Conservation (phyloP, 2,888 invertebrate genomes). For the Lumbricus terrestris region DNA sequence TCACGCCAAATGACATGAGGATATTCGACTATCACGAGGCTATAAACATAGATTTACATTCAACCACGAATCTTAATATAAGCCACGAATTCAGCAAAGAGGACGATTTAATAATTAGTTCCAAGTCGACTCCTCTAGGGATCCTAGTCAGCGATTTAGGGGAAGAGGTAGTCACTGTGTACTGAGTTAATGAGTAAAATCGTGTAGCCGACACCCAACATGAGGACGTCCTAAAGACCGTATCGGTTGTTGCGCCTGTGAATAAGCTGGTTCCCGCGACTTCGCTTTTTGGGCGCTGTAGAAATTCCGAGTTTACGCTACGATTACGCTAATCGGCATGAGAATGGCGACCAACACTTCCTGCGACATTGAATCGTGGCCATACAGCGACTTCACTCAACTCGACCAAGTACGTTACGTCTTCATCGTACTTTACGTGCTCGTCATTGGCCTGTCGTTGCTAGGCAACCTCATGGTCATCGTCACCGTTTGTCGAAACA, state of each 20-base stretch:
- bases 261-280: no score
- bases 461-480: constrained; percentile 60
- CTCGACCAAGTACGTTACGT: constrained; percentile 47
- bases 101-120: no score
- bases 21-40: background rate
- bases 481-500: constrained; percentile 58
- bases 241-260: no score
- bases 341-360: background rate
- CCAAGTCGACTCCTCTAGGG: no score
- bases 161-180: no score
- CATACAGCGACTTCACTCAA: constrained; percentile 54
- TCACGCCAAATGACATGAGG: background rate
- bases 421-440: constrained; percentile 54
- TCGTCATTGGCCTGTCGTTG: constrained; percentile 55
- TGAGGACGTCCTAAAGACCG: background rate
- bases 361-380: constrained; percentile 12
- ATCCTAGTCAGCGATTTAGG: background rate
- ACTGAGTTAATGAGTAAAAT: background rate
- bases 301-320: no score
- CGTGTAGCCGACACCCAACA: background rate
- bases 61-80: background rate
- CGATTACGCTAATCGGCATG: no score
- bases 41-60: no score
- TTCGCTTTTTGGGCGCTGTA: no score
- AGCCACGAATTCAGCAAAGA: background rate